Percentiles rank a stretch among this genome's conserved stretches.
These are phyloP conservation scores for Stomatorhinus ivindoensis DNA, from an alignment of 2,113 vertebrate genomes.

Conservation along the genomic window DNA sequence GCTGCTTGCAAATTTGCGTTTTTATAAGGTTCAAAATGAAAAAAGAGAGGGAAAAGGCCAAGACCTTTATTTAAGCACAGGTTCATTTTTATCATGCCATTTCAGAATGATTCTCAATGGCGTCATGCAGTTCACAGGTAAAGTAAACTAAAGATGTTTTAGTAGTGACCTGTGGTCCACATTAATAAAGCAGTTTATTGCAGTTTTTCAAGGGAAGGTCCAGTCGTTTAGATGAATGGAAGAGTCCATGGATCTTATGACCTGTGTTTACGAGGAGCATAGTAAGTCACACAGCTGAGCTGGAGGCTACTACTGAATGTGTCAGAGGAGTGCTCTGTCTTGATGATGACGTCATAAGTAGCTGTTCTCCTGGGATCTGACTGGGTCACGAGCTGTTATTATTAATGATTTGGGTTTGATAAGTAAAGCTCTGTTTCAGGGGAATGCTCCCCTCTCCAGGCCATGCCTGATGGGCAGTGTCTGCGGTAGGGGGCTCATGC, in stretches of 20 bases:
- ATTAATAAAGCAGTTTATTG: not conserved
- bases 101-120: not conserved
- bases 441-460: not conserved
- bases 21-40: not conserved
- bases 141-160: not conserved
- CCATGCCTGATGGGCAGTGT: not conserved
- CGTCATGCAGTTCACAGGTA: not conserved
- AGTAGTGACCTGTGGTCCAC: not conserved
- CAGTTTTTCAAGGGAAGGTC: not conserved
- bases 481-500: not conserved
- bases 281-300: not conserved
- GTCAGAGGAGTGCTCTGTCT: not conserved
- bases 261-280: not conserved
- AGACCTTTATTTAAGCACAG: not conserved
- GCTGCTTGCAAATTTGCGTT: not conserved
- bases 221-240: not conserved
- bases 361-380: not conserved
- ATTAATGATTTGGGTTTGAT: not conserved
- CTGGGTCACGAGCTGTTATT: not conserved
- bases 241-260: not conserved
- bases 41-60: not conserved
- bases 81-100: not conserved
- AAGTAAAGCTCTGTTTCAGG: not conserved
- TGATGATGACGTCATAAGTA: not conserved
- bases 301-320: not conserved